phyloP scores from a whole-genome alignment of 2,797 vertebrate genomes.

The Carduelis carduelis region DNA sequence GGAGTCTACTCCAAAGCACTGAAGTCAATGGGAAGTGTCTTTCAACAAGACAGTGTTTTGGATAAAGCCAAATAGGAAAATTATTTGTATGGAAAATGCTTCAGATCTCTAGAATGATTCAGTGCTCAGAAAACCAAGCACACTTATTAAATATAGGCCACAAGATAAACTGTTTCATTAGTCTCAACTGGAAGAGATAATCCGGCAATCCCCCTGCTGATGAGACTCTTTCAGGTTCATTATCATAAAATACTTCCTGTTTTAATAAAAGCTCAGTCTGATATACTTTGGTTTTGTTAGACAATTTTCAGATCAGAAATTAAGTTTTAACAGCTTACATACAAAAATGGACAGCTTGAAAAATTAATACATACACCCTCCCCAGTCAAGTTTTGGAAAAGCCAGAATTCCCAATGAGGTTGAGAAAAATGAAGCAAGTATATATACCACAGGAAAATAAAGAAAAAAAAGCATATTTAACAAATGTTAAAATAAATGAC shows the following conservation, averaged over 20 bases:
- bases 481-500: neutral
- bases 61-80: neutral
- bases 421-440: neutral
- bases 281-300: neutral
- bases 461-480: neutral
- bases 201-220: neutral
- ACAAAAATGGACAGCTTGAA: neutral
- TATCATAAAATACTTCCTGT: neutral
- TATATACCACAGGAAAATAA: neutral
- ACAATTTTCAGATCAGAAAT: neutral
- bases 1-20: neutral
- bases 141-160: neutral
- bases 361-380: neutral
- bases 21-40: neutral
- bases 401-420: neutral
- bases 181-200: slow-evolving; percentile 5
- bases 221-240: neutral
- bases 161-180: slow-evolving; percentile 25
- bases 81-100: neutral
- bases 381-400: neutral
- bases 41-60: neutral
- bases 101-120: slow-evolving; percentile 1
- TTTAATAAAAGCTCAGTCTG: neutral
- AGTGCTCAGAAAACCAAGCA: neutral
- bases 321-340: neutral